A percentile compares a stretch with the other conserved stretches of the same genome.
phyloP scores from a whole-genome alignment of 35 echinoderm and acorn worm genomes.

The Ophioderma brevispina region DNA sequence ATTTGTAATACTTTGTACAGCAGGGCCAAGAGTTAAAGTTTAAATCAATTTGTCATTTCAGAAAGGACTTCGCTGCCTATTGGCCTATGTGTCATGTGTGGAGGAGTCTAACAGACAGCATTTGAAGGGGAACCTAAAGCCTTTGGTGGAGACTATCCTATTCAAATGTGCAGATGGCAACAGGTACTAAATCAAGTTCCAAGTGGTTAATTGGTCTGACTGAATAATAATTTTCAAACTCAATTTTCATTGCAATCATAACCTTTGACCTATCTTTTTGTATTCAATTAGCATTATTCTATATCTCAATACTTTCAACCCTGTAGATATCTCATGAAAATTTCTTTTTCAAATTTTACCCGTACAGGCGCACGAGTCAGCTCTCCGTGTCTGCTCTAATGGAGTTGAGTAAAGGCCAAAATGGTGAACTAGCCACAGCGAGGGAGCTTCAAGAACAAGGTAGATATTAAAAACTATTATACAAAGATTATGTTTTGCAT shows the following conservation, averaged over 20 bases:
- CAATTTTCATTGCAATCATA: background rate
- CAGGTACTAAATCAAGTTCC: slow-evolving; percentile 23
- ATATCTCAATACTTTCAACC: too few relatives aligned
- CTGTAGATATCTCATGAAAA: background rate
- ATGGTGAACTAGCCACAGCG: slow-evolving; percentile 64
- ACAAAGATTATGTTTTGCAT: too few relatives aligned
- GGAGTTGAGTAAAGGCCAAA: slow-evolving; percentile 68
- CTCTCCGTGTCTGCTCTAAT: slow-evolving; percentile 73
- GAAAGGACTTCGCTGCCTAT: slow-evolving; percentile 57
- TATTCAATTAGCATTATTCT: too few relatives aligned
- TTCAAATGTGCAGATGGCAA: slow-evolving; percentile 86
- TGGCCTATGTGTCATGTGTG: slow-evolving; percentile 50
- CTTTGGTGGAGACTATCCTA: slow-evolving; percentile 67
- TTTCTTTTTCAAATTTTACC: background rate
- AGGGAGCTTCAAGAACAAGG: slow-evolving; percentile 59
- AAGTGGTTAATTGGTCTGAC: background rate
- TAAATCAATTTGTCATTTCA: slow-evolving; percentile 19
- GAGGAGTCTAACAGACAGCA: slow-evolving; percentile 31
- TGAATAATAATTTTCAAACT: background rate
- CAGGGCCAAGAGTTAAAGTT: too few relatives aligned
- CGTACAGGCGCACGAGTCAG: slow-evolving; percentile 60
- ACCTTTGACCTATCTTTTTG: too few relatives aligned
- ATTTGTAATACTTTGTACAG: too few relatives aligned
- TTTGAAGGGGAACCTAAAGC: slow-evolving; percentile 45
- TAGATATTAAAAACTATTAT: too few relatives aligned